phyloP scores from a whole-genome alignment of 2,113 vertebrate species.

The Aspidoscelis tigris region DNA sequence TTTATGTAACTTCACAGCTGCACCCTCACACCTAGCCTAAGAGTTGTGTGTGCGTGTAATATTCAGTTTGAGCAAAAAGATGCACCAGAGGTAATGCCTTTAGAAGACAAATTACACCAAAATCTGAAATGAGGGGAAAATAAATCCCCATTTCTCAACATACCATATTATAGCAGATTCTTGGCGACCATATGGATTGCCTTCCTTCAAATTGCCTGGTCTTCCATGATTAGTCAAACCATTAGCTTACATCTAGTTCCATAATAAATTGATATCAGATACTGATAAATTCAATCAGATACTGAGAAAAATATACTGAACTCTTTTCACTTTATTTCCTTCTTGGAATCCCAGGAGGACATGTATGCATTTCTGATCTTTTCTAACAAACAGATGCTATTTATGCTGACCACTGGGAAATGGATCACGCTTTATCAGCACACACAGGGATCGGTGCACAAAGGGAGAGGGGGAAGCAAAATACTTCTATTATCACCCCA shows the following conservation, averaged over 20 bases:
- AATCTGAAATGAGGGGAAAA: neutral
- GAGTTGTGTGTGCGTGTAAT: too few relatives aligned
- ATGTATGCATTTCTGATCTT: neutral
- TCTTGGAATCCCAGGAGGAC: neutral
- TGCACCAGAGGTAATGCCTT: neutral
- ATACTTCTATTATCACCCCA: neutral
- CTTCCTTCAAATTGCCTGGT: neutral
- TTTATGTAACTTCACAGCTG: too few relatives aligned
- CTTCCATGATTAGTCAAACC: neutral
- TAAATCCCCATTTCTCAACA: neutral
- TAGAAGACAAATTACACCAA: neutral
- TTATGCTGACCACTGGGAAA: neutral
- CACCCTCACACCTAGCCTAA: too few relatives aligned
- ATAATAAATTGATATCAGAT: neutral
- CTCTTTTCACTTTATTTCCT: neutral
- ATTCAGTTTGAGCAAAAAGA: neutral
- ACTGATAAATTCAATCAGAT: neutral
- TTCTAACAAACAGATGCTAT: neutral
- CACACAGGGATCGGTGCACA: neutral
- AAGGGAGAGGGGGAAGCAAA: too few relatives aligned
- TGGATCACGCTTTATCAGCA: neutral
- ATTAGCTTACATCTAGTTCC: neutral
- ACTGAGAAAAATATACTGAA: neutral
- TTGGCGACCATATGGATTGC: too few relatives aligned
- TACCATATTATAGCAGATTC: neutral